Evolutionary conservation across 2,888 invertebrate genomes (phyloP), one percentile per base, ranked within the genome.

Genomic region (Conistra vaccinii): DNA sequence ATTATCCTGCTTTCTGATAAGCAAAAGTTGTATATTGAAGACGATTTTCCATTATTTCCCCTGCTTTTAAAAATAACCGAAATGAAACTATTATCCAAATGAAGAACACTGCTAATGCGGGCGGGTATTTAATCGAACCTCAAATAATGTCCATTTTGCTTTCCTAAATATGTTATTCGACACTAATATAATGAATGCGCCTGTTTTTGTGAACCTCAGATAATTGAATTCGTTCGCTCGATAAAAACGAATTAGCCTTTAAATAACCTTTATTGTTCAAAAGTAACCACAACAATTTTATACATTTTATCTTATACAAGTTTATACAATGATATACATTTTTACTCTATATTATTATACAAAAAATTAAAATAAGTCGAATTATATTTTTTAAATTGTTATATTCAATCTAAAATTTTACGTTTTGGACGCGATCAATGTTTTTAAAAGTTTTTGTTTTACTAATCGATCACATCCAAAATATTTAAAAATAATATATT

Each of bases 391-490:
- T 88, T 86, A 88, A 88, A 87, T 87, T 88, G 84, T 75, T 78
- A 48, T 35, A 75, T 75, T 80, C 87, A 85, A 87, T 86, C 76
- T 86, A 88, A 85, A 87, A 84, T 82, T 83, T 83, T 72, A 83
- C 39, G 71, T 84, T 95, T 91, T 93, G 95, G 95, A 92, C 93
- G 95, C 95, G 95, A 96, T 95, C 95, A 95, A 95, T 93, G 81
- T 86, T 72, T 48, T 29, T 60, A 62, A 76, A 76, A 73, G 72
- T 55, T 77, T 60, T 57, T 71, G 69, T 68, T 65, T 84, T 73
- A 83, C 84, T 91, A 89, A 92, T 96, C 95, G 95, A 96, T 96
- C 95, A 93, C 95, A 95, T 92, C 95, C 96, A 95, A 95, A 95
- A 94, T 90, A 86, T 85, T 48, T 73, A 85, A 76, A 77, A 82